These are phyloP conservation scores for Ichneumoninae sp. DNA, from an alignment of 2,888 invertebrate species.

Conservation along the genomic window DNA sequence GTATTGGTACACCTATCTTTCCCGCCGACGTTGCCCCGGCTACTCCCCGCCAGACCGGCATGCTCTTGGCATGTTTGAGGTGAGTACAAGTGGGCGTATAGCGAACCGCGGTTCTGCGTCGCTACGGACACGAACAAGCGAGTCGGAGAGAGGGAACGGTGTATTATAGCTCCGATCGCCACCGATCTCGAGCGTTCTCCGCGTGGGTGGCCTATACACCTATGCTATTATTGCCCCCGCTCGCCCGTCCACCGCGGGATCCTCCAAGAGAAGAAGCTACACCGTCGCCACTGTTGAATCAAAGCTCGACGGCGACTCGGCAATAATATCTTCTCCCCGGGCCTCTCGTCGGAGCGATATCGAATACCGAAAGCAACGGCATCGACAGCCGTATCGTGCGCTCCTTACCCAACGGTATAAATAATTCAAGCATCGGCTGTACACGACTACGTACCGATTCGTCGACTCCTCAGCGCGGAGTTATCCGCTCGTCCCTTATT, in stretches of 20 bases:
- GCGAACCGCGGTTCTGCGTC: conserved; percentile 17
- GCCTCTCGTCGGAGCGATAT: background rate
- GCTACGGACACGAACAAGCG: conserved; percentile 3
- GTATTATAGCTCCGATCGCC: conserved; percentile 69
- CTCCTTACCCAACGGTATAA: background rate
- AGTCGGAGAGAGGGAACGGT: conserved; percentile 27
- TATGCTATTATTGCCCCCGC: conserved; percentile 25
- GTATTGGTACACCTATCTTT: conserved; percentile 30
- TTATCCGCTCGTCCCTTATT: conserved; percentile 32
- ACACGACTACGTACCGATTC: background rate
- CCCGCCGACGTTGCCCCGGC: conserved; percentile 29
- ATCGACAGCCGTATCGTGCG: background rate
- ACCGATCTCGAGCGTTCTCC: conserved; percentile 76
- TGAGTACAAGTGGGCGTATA: conserved; percentile 60
- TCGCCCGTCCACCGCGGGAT: background rate
- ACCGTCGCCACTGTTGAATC: conserved; percentile 35
- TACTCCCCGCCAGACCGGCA: conserved; percentile 25
- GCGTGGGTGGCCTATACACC: conserved; percentile 78
- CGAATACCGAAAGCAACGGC: background rate
- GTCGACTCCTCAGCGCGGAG: background rate
- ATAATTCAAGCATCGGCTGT: background rate
- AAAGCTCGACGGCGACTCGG: conserved; percentile 29
- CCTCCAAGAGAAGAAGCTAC: conserved; percentile 19
- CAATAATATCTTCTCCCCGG: conserved; percentile 21
- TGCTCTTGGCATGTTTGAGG: conserved; percentile 43